Conservation (phyloP, 2,113 vertebrate species). For the Deroptyus accipitrinus region DNA sequence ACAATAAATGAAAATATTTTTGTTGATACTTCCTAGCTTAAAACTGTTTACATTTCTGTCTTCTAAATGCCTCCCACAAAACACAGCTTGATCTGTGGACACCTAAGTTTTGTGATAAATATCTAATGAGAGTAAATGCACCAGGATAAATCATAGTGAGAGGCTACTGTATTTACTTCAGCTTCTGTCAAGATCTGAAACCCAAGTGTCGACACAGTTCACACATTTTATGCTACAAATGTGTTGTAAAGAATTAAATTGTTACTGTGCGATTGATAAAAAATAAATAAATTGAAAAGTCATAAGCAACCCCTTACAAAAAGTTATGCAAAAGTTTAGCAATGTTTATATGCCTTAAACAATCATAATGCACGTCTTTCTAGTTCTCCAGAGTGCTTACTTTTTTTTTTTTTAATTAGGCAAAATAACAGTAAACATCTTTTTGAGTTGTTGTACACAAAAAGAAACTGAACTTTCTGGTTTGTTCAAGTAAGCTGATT, state of each 20-base stretch:
- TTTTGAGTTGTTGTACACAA: background rate
- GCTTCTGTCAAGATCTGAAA: background rate
- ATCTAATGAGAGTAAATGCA: background rate
- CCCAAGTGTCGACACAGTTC: background rate
- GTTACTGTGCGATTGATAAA: background rate
- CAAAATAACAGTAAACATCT: background rate
- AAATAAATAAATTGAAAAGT: background rate
- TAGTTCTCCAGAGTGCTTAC: background rate
- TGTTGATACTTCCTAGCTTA: background rate
- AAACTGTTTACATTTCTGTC: background rate
- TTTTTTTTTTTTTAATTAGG: background rate
- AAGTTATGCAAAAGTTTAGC: background rate
- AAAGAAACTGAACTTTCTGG: background rate
- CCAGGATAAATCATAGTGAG: background rate
- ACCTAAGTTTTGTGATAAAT: background rate
- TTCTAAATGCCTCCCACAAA: background rate
- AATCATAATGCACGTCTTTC: background rate
- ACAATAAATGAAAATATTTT: background rate
- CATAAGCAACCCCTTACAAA: background rate
- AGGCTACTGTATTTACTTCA: background rate
- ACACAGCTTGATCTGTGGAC: background rate
- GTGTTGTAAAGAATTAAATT: background rate
- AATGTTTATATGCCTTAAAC: background rate
- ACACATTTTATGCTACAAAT: background rate
- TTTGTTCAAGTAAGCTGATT: background rate